These are phyloP conservation scores for Leptopterna dolabrata DNA, from an alignment of 2,888 invertebrate species.

Conservation along the genomic window DNA sequence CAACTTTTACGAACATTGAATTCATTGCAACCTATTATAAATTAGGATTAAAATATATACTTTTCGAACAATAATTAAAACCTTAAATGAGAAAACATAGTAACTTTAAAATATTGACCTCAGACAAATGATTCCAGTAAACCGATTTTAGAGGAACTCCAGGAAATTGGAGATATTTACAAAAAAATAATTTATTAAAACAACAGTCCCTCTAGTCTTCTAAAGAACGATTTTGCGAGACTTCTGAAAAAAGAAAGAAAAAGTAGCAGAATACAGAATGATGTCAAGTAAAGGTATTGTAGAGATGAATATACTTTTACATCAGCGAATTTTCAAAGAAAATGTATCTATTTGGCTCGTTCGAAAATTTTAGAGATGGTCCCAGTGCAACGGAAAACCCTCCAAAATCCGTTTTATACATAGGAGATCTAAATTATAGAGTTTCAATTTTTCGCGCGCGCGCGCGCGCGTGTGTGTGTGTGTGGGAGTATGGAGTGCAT, in stretches of 20 bases:
- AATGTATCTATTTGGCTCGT: too few species aligned
- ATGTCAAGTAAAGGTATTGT: too few species aligned
- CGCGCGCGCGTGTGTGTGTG: too few species aligned
- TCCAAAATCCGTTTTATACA: too few species aligned
- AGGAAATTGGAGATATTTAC: constrained; percentile 4
- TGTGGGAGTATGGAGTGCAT: too few species aligned
- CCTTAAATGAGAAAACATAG: neutral
- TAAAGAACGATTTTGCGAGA: neutral
- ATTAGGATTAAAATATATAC: constrained; percentile 11
- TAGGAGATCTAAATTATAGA: too few species aligned
- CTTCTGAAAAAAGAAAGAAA: neutral
- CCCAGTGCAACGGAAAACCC: too few species aligned
- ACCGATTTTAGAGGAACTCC: neutral
- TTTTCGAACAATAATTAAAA: neutral
- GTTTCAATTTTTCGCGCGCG: too few species aligned
- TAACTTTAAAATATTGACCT: constrained; percentile 25
- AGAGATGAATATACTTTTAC: too few species aligned
- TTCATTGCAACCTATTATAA: constrained; percentile 6
- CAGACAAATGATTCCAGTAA: neutral
- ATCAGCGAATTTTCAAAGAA: too few species aligned
- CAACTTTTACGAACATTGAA: neutral
- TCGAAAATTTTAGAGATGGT: too few species aligned
- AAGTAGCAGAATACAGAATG: too few species aligned
- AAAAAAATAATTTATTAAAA: constrained; percentile 28
- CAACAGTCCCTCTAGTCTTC: constrained; percentile 8